A percentile compares a stretch with the other conserved stretches of the same genome.
phyloP scores from a whole-genome alignment of 2,888 invertebrate genomes.

The Argynnis bischoffii region DNA sequence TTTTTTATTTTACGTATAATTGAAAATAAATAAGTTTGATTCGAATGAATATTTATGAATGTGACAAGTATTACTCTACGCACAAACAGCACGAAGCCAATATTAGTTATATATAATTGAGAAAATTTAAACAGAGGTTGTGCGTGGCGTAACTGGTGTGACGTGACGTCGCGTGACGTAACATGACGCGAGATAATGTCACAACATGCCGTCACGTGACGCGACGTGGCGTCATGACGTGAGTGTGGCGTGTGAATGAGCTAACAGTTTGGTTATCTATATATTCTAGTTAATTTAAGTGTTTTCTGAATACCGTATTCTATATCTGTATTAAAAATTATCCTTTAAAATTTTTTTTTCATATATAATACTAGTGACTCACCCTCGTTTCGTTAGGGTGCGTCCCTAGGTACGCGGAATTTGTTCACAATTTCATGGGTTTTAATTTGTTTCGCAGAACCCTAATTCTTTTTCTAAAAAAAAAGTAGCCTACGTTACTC shows the following conservation, averaged over 20 bases:
- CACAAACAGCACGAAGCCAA: slow-evolving; percentile 38
- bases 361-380: neutral
- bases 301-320: slow-evolving; percentile 6
- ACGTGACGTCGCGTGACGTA: slow-evolving; percentile 35
- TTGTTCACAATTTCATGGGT: no score
- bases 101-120: slow-evolving; percentile 51
- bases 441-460: no score
- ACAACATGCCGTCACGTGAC: no score
- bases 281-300: slow-evolving; percentile 19
- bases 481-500: no score
- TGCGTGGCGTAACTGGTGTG: slow-evolving; percentile 66
- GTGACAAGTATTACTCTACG: neutral
- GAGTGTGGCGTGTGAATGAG: slow-evolving; percentile 6
- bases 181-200: no score
- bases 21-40: neutral
- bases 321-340: neutral
- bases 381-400: no score
- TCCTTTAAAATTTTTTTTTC: neutral
- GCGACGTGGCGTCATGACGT: no score
- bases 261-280: slow-evolving; percentile 12
- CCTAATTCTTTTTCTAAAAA: no score
- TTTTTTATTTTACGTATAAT: neutral
- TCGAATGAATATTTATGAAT: no score
- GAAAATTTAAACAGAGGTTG: slow-evolving; percentile 57
- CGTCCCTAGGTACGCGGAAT: no score